Evolutionary conservation across 2,888 invertebrate species (phyloP), one percentile per base, ranked within the genome.

Genomic region (Parascotia fuliginaria): DNA sequence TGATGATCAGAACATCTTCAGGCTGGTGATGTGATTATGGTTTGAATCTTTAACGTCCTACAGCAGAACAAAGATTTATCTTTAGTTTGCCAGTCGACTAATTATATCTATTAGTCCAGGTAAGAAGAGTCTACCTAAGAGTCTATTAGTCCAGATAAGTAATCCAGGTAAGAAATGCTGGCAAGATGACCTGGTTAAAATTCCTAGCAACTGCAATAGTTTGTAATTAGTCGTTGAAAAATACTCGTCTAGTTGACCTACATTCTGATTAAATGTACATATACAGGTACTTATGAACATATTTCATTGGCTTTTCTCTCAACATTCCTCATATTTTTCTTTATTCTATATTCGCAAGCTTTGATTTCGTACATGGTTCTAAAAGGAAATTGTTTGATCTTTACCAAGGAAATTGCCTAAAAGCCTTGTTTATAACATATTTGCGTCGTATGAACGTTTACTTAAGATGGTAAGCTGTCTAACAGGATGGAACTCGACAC

Each of bases 361-460:
- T 75, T 76, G 74, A 75, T 73, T 80, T 63, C 60, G 63, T 66
- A 60, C 65, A 54, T 49, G 52, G 63, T 63, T 68, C 65, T 70
- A 55, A 59, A 55, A 72, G 75, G 73, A 81, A 81, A 81, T 75
- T 78, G 77, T 82, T 79, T 80, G 79, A 81, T 81, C 75, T 79
- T 70, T 61, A 55, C 60, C 36, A 53, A 70, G 73, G 75, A 80
- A 80, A 82, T 81, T 79, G 75, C 68, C 73, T 71, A 71, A 77
- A 70, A 72, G 79, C 74, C 69, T 70, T 73, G 65, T 75, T 75
- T 65, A 62, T 70, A 71, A 67, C 60, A 65, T 68, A 70, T 77
- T 77, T 73, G 65, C 52, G 47, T 46, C 51, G 44, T 56, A 37
- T 36, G 49, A 44, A 49, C 43, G 43, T 57, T 53, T 54, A 40